These are phyloP conservation scores for Liparis tanakae DNA, from an alignment of 2,797 vertebrate species.

Conservation along the genomic window DNA sequence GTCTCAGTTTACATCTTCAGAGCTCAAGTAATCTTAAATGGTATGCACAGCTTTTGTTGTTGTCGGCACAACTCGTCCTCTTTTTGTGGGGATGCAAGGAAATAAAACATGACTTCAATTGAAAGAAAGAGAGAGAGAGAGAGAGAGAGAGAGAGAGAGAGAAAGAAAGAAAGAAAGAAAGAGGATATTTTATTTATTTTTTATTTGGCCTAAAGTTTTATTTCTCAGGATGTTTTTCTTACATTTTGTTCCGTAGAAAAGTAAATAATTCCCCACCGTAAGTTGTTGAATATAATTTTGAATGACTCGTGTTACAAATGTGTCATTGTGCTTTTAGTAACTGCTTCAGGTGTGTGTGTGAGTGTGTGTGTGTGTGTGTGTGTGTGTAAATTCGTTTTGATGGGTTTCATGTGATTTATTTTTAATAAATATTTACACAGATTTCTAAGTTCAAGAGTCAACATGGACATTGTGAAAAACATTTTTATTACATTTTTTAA, in stretches of 20 bases:
- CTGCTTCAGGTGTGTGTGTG: no score
- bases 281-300: not conserved
- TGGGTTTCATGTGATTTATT: no score
- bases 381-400: no score
- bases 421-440: not conserved
- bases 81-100: constrained; percentile 1
- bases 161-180: not conserved
- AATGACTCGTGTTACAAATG: no score
- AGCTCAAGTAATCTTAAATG: not conserved
- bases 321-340: no score
- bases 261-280: not conserved
- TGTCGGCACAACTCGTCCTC: not conserved
- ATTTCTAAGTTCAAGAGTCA: constrained; percentile 9
- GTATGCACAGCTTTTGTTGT: not conserved
- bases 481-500: not conserved
- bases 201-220: not conserved
- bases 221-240: not conserved
- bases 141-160: no score
- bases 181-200: no score
- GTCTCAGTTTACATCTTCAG: not conserved
- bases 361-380: no score
- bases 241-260: not conserved
- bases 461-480: not conserved
- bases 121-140: not conserved
- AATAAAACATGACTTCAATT: not conserved